These are phyloP conservation scores for Epistrophe grossulariae DNA, from an alignment of 2,888 invertebrate species.

Conservation along the genomic window DNA sequence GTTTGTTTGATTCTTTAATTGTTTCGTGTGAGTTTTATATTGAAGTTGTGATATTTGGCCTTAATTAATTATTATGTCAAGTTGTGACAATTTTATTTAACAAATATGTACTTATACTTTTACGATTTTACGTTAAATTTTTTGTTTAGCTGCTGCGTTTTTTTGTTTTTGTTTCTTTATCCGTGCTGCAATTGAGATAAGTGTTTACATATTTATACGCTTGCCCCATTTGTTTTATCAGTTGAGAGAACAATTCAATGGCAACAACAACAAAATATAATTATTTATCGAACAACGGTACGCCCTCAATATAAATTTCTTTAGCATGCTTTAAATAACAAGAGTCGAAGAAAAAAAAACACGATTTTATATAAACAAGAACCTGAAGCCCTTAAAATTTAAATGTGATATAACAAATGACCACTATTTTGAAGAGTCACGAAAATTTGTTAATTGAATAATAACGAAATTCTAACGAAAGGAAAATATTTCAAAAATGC, in stretches of 20 bases:
- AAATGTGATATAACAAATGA: constrained; percentile 10
- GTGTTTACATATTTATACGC: background rate
- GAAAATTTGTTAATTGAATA: constrained; percentile 10
- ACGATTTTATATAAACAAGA: constrained; percentile 5
- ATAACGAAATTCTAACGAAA: constrained; percentile 19
- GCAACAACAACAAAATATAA: constrained; percentile 35
- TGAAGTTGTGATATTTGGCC: constrained; percentile 36
- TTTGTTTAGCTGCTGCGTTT: constrained; percentile 10
- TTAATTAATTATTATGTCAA: constrained; percentile 63
- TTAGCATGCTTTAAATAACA: background rate
- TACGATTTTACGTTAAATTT: constrained; percentile 13
- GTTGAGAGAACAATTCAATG: constrained; percentile 18
- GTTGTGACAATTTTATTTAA: constrained; percentile 9
- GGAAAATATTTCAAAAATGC: constrained; percentile 7
- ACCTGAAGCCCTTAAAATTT: background rate
- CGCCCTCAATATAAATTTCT: constrained; percentile 28
- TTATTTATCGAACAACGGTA: constrained; percentile 10
- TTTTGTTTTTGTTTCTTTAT: background rate
- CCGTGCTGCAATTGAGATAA: constrained; percentile 47
- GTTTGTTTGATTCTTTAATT: constrained; percentile 3
- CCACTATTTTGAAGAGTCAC: constrained; percentile 25
- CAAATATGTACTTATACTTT: background rate
- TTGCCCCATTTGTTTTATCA: constrained; percentile 44
- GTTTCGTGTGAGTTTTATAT: constrained; percentile 4
- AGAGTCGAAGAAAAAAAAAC: constrained; percentile 13